Percentiles rank a stretch among this genome's conserved stretches.
Conservation (phyloP, 2,888 invertebrate genomes). For the Andrena praecox region DNA sequence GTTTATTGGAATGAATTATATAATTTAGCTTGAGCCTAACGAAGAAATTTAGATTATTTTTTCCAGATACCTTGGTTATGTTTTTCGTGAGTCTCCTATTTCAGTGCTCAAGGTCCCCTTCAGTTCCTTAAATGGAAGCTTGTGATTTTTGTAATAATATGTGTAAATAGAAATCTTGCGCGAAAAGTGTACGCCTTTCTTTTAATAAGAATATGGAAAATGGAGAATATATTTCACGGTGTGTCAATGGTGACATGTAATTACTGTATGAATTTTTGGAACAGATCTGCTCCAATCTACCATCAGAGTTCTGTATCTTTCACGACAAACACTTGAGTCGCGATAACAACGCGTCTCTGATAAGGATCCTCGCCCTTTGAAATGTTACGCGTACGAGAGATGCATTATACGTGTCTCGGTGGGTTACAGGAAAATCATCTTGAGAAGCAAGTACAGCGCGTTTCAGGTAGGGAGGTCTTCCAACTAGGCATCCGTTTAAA, state of each 20-base stretch:
- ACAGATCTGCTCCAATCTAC: background rate
- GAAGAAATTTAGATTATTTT: no score
- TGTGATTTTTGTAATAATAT: no score
- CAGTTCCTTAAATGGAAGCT: no score
- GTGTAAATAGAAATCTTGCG: no score
- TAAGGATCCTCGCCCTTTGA: constrained; percentile 49
- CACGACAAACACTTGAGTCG: constrained; percentile 53
- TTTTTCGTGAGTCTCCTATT: no score
- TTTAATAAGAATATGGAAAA: background rate
- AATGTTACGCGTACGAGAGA: constrained; percentile 36
- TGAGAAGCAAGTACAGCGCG: constrained; percentile 1
- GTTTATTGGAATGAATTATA: no score
- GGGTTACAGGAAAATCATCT: constrained; percentile 31
- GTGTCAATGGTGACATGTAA: background rate
- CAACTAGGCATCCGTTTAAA: constrained; percentile 42
- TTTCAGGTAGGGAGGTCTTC: background rate
- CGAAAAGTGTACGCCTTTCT: background rate
- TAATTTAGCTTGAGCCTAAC: no score
- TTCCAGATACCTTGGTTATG: no score
- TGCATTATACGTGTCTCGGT: constrained; percentile 30
- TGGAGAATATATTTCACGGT: background rate
- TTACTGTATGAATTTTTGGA: background rate
- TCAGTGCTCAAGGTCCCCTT: no score
- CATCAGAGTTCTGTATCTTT: constrained; percentile 32
- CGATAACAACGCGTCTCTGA: constrained; percentile 59